phyloP scores from a whole-genome alignment of 2,888 invertebrate species.

The Cephus nigrinus region DNA sequence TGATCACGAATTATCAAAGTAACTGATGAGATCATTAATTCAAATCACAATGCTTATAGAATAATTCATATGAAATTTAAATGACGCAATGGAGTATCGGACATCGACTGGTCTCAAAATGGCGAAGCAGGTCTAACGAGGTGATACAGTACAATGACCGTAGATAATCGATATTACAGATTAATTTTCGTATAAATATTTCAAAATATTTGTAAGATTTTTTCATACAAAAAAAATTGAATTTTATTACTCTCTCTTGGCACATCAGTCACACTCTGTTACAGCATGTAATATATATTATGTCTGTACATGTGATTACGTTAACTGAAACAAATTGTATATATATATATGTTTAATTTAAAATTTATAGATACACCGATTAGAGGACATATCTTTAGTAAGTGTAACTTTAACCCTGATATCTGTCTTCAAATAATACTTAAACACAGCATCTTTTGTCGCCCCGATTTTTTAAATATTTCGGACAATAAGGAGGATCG shows the following conservation, averaged over 20 bases:
- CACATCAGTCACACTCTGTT: not conserved
- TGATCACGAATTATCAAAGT: no score
- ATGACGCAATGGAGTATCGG: not conserved
- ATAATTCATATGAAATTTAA: no score
- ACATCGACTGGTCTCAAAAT: not conserved
- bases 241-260: not conserved
- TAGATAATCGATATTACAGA: not conserved
- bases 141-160: not conserved
- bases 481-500: constrained; percentile 79
- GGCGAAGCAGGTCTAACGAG: not conserved
- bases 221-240: not conserved
- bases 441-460: constrained; percentile 77
- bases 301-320: no score
- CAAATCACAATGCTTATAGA: no score
- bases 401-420: no score
- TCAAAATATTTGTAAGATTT: not conserved
- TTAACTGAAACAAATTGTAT: no score
- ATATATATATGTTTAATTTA: not conserved
- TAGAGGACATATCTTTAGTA: no score
- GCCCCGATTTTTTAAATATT: constrained; percentile 67
- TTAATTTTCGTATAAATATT: not conserved
- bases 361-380: not conserved
- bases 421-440: not conserved
- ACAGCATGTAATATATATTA: no score
- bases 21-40: no score